A percentile compares a stretch with the other conserved stretches of the same genome.
Conservation (phyloP, 2,888 invertebrate species). For the Agrotis ipsilon region DNA sequence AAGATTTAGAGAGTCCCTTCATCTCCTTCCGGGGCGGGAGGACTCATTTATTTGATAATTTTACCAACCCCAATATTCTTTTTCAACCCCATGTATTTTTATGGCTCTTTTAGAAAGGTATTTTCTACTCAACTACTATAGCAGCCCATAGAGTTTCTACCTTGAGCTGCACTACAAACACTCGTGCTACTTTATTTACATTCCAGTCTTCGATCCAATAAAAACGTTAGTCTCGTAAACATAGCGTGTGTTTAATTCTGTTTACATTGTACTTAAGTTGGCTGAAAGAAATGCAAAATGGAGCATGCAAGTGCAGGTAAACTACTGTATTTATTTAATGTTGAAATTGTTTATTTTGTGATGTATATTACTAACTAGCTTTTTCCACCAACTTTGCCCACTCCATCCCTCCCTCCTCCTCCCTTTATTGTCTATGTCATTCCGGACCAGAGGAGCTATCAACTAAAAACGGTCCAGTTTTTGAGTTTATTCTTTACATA, state of each 20-base stretch:
- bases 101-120: neutral
- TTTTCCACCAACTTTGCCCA: no score
- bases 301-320: constrained; percentile 24
- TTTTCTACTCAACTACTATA: neutral
- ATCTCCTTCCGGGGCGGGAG: no score
- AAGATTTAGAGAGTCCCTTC: no score
- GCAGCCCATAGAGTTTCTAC: neutral
- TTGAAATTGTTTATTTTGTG: neutral
- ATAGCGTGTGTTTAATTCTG: constrained; percentile 34
- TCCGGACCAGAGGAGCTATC: no score
- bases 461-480: no score
- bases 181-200: constrained; percentile 11
- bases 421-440: no score
- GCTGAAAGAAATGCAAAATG: constrained; percentile 30
- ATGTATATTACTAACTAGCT: no score
- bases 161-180: constrained; percentile 22
- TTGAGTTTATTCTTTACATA: no score
- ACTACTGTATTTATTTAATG: constrained; percentile 17
- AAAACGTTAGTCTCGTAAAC: constrained; percentile 34
- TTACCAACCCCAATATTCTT: no score
- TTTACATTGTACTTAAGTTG: constrained; percentile 36
- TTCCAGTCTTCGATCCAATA: constrained; percentile 32
- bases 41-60: no score
- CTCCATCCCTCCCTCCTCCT: no score
- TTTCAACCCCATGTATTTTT: no score